These are phyloP conservation scores for Tetraodon nigroviridis DNA, from an alignment of 2,113 vertebrate genomes.

Conservation along the genomic window DNA sequence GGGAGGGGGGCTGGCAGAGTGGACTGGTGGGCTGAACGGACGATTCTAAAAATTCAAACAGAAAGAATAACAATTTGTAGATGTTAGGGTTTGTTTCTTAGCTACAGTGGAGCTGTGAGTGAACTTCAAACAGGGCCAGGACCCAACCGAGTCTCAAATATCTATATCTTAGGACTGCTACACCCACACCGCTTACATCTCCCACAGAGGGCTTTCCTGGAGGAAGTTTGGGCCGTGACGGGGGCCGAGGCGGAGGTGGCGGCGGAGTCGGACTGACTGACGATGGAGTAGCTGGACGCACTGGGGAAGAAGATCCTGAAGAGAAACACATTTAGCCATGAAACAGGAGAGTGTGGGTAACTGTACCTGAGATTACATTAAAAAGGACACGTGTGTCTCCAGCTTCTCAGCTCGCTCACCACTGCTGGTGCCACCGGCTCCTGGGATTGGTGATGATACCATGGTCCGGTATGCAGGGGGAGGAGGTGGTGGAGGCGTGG, in stretches of 20 bases:
- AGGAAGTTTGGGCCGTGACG: constrained; percentile 89
- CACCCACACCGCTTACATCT: constrained; percentile 59
- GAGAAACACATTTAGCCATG: background rate
- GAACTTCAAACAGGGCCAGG: too few relatives aligned
- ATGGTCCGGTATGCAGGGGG: constrained; percentile 93
- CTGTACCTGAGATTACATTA: background rate
- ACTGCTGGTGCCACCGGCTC: constrained; percentile 77
- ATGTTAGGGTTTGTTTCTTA: too few relatives aligned
- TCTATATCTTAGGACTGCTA: background rate
- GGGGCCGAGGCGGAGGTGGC: constrained; percentile 86
- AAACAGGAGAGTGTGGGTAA: background rate
- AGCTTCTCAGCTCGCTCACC: constrained; percentile 69
- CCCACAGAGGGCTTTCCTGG: constrained; percentile 83
- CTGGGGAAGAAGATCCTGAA: constrained; percentile 87
- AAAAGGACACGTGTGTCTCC: too few relatives aligned
- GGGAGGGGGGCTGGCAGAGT: constrained; percentile 94
- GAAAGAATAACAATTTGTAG: background rate
- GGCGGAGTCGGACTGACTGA: constrained; percentile 77
- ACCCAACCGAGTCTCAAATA: background rate
- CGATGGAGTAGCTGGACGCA: constrained; percentile 82
- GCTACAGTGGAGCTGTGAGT: too few relatives aligned
- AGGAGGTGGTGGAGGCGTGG: constrained; percentile 88
- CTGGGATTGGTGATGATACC: constrained; percentile 88
- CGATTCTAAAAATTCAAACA: constrained; percentile 74
- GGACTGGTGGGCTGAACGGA: constrained; percentile 90